Conservation (phyloP, 2,113 vertebrate genomes). For the Neoarius graeffei region DNA sequence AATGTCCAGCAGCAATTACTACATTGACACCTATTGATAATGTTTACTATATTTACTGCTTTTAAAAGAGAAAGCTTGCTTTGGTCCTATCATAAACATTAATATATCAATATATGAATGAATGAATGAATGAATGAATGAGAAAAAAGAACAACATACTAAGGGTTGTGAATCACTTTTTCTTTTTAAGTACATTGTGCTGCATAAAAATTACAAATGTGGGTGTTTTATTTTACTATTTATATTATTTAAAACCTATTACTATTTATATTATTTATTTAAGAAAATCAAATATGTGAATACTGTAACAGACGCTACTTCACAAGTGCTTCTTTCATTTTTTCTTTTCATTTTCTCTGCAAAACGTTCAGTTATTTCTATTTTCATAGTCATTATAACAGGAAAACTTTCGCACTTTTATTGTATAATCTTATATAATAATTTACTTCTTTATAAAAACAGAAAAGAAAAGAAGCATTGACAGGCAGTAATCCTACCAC, state of each 20-base stretch:
- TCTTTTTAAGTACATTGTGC: slow-evolving; percentile 7
- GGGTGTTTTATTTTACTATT: neutral
- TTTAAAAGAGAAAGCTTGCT: slow-evolving; percentile 16
- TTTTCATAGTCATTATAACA: slow-evolving; percentile 25
- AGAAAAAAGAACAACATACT: neutral
- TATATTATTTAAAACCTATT: neutral
- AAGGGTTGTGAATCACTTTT: slow-evolving; percentile 23
- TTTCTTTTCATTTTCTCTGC: neutral
- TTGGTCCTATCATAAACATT: slow-evolving; percentile 10
- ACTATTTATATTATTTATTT: neutral
- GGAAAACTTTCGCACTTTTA: slow-evolving; percentile 42
- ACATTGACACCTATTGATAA: slow-evolving; percentile 37
- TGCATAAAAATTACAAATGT: neutral
- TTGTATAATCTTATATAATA: slow-evolving; percentile 40
- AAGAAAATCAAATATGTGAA: neutral
- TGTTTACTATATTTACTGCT: slow-evolving; percentile 15
- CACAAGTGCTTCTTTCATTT: neutral
- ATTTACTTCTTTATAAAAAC: slow-evolving; percentile 46
- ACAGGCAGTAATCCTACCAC: slow-evolving; percentile 30
- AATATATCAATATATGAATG: slow-evolving; percentile 28
- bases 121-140: neutral
- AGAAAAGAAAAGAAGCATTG: slow-evolving; percentile 21
- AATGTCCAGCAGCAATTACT: slow-evolving; percentile 23
- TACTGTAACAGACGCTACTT: neutral
- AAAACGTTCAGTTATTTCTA: slow-evolving; percentile 3